Percentiles rank a stretch among this genome's conserved stretches.
phyloP scores from a whole-genome alignment of 30 jellyfish, hydroid and myxozoan genomes.

The Haliclystus octoradiatus region DNA sequence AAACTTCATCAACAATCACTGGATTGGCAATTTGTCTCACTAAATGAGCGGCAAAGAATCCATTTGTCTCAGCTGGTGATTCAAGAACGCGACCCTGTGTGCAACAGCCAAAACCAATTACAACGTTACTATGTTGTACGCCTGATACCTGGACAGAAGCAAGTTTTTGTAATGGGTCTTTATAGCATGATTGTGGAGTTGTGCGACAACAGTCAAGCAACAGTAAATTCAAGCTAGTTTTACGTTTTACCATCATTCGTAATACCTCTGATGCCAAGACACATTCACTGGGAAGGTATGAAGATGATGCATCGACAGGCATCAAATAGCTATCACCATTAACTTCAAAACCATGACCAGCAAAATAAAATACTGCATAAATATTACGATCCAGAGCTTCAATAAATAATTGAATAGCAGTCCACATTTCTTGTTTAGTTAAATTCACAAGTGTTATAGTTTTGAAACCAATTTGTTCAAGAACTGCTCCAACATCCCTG shows the following conservation, averaged over 20 bases:
- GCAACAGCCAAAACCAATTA: conserved; percentile 84
- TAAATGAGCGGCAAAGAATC: conserved; percentile 57
- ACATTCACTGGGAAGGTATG: conserved; percentile 40
- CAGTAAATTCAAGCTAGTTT: conserved; percentile 47
- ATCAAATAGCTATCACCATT: conserved; percentile 68
- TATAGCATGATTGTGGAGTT: conserved; percentile 35
- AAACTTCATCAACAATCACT: conserved; percentile 42
- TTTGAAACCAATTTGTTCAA: conserved; percentile 56
- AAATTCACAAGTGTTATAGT: conserved; percentile 61
- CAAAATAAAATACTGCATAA: conserved; percentile 77
- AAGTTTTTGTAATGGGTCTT: conserved; percentile 49
- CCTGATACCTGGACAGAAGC: conserved; percentile 26
- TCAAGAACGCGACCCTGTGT: conserved; percentile 73
- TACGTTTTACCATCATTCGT: conserved; percentile 18
- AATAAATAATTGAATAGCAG: conserved; percentile 48
- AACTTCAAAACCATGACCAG: conserved; percentile 91
- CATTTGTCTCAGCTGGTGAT: conserved; percentile 61
- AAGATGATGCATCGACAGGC: conserved; percentile 77
- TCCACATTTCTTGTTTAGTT: conserved; percentile 40
- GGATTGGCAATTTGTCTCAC: conserved; percentile 45
- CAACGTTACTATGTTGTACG: conserved; percentile 56
- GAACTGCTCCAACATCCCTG: conserved; percentile 58
- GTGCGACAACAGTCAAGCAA: conserved; percentile 81
- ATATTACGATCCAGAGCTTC: conserved; percentile 36
- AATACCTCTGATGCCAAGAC: conserved; percentile 45